Evolutionary conservation across 1,140 invertebrate species (phyloP).

Genomic region (Drosophila eugracilis): DNA sequence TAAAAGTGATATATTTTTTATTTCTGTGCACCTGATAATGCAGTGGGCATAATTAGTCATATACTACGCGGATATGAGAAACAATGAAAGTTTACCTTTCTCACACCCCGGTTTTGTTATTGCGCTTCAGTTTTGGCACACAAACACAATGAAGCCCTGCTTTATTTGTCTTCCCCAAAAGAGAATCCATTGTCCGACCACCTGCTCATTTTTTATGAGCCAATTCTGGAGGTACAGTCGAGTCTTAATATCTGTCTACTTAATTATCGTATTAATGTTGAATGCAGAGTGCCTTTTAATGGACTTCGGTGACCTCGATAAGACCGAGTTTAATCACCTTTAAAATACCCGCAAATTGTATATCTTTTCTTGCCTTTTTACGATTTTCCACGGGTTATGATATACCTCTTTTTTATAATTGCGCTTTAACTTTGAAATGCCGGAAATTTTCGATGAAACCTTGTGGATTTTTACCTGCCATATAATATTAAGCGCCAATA

Average conservation of each 20-base stretch:
- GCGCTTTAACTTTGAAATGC: conserved; percentile 32
- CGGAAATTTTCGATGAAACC: conserved; percentile 15
- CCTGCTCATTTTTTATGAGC: conserved; percentile 39
- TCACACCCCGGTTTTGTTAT: conserved; percentile 40
- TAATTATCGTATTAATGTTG: conserved; percentile 17
- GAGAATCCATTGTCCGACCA: conserved; percentile 29
- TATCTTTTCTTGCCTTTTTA: conserved; percentile 19
- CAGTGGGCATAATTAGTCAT: conserved; percentile 51
- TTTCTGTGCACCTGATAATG: conserved; percentile 15
- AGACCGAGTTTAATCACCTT: conserved; percentile 44
- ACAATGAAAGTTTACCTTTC: conserved; percentile 1
- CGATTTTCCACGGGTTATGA: conserved; percentile 22
- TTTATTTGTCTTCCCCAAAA: conserved; percentile 45
- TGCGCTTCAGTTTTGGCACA: conserved; percentile 58
- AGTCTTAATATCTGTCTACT: background rate
- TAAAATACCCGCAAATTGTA: conserved; percentile 3
- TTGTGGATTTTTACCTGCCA: conserved; percentile 15
- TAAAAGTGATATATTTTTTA: conserved; percentile 1
- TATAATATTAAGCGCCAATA: conserved; percentile 12
- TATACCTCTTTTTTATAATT: conserved; percentile 14
- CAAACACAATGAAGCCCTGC: conserved; percentile 12
- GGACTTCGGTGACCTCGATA: conserved; percentile 40
- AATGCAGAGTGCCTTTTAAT: conserved; percentile 4
- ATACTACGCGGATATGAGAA: conserved; percentile 11
- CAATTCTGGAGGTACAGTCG: conserved; percentile 34